A percentile compares a stretch with the other conserved stretches of the same genome.
Conservation (phyloP, 1,140 invertebrate genomes). For the Drosophila teissieri region DNA sequence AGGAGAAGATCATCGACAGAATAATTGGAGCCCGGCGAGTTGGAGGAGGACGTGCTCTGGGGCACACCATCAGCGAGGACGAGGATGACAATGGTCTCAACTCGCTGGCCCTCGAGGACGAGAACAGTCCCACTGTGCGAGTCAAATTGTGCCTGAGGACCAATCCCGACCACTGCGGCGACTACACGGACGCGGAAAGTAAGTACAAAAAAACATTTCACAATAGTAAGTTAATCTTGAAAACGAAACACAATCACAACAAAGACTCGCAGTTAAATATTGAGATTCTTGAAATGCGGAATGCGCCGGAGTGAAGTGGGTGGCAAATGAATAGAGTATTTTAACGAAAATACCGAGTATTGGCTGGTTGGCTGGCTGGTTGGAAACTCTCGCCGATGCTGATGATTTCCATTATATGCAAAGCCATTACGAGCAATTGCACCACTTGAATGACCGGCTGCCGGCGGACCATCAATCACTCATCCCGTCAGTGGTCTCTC, state of each 20-base stretch:
- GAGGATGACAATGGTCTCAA: constrained; percentile 85
- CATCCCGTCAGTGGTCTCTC: constrained; percentile 32
- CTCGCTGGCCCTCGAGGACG: constrained; percentile 85
- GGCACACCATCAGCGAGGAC: constrained; percentile 80
- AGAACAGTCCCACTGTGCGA: constrained; percentile 88
- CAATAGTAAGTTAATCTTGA: neutral
- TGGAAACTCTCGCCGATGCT: constrained; percentile 10
- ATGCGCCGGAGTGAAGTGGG: neutral
- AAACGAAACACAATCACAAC: neutral
- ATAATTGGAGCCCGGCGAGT: constrained; percentile 81
- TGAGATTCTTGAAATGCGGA: neutral
- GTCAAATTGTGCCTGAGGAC: constrained; percentile 91
- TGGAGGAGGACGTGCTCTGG: constrained; percentile 85
- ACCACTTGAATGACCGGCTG: constrained; percentile 55
- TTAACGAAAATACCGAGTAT: neutral
- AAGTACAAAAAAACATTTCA: constrained; percentile 84
- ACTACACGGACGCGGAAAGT: constrained; percentile 92
- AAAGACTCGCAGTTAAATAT: neutral
- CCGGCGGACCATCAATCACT: constrained; percentile 69
- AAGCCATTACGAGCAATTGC: constrained; percentile 81
- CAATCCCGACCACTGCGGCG: constrained; percentile 92
- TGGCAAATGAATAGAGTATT: constrained; percentile 2
- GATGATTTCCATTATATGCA: constrained; percentile 79
- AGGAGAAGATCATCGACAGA: constrained; percentile 88
- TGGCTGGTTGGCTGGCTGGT: neutral